These are phyloP conservation scores for Acanthosepion lycidas DNA, from an alignment of 2,888 invertebrate species.

Conservation along the genomic window DNA sequence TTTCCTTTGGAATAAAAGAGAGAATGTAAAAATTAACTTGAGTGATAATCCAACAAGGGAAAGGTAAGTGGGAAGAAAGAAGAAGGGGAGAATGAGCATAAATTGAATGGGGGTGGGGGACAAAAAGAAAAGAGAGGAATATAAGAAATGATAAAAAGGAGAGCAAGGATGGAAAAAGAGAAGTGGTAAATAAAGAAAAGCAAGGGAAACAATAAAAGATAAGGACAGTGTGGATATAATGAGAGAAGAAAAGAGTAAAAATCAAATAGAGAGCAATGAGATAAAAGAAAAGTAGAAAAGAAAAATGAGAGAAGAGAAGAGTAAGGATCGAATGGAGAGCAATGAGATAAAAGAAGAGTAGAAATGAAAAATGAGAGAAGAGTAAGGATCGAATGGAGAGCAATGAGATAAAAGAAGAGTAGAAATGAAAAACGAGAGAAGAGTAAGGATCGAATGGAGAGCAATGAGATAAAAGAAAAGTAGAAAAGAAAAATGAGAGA, in stretches of 20 bases:
- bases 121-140: not conserved
- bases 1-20: constrained; percentile 39
- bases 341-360: not conserved
- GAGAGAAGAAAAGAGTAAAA: not conserved
- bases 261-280: too few relatives aligned
- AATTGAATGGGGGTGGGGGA: too few relatives aligned
- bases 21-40: constrained; percentile 40
- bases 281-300: too few relatives aligned
- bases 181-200: not conserved
- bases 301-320: not conserved
- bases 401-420: too few relatives aligned
- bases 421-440: not conserved
- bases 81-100: not conserved
- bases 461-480: too few relatives aligned
- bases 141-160: not conserved
- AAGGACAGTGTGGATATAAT: not conserved
- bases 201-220: not conserved
- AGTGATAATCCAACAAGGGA: not conserved
- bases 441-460: too few relatives aligned
- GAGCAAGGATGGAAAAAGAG: not conserved
- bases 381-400: too few relatives aligned
- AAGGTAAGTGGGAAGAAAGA: not conserved
- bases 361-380: too few relatives aligned
- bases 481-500: too few relatives aligned
- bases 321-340: not conserved